phyloP scores from a whole-genome alignment of 2,888 invertebrate genomes.

The Litoditis marina region DNA sequence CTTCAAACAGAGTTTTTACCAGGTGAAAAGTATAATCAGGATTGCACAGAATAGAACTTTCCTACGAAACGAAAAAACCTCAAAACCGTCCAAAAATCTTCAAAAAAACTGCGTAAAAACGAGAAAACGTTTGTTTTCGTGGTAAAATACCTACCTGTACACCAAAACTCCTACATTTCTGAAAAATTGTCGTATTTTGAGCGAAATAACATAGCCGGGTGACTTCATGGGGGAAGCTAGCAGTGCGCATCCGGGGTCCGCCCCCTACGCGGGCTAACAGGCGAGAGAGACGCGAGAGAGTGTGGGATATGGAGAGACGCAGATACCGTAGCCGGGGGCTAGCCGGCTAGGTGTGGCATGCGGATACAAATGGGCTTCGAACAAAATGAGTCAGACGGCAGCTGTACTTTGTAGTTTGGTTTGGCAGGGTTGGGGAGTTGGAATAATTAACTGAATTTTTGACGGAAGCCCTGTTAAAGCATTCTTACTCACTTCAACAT shows the following conservation, averaged over 20 bases:
- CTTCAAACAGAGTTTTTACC: no score
- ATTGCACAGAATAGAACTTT: not conserved
- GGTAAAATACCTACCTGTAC: conserved; percentile 35
- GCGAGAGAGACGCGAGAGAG: not conserved
- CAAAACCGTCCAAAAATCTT: not conserved
- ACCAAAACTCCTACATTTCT: conserved; percentile 38
- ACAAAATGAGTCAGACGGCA: no score
- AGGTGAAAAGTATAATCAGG: no score
- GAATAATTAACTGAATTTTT: no score
- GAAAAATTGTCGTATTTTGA: conserved; percentile 43
- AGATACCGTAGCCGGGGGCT: not conserved
- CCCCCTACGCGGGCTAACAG: not conserved
- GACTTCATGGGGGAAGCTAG: conserved; percentile 37
- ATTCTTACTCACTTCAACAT: no score
- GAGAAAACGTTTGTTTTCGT: not conserved
- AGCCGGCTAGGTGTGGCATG: no score
- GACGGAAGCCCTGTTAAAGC: no score
- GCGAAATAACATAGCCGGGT: conserved; percentile 46
- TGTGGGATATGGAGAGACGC: not conserved
- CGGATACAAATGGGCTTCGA: no score
- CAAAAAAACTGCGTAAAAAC: not conserved
- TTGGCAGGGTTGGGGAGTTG: no score
- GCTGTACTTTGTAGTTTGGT: no score
- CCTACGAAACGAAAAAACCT: not conserved
- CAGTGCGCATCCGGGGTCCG: not conserved